A percentile compares a stretch with the other conserved stretches of the same genome.
These are phyloP conservation scores for Ophioderma brevispina DNA, from an alignment of 35 echinoderm and acorn worm genomes.

Conservation along the genomic window DNA sequence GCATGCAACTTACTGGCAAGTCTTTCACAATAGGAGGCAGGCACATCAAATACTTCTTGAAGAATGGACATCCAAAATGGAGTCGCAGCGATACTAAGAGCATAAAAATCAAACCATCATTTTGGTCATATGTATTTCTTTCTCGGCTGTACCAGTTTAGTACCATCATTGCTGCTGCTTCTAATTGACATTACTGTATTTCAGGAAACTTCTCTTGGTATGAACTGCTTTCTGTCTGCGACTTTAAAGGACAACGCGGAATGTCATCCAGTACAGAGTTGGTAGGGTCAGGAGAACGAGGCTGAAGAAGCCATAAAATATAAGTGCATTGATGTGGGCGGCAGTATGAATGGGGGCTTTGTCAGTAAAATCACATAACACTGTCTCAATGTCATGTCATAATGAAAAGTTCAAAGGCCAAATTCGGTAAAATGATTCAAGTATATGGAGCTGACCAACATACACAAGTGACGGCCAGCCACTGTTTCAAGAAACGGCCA, in stretches of 20 bases:
- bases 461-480: neutral
- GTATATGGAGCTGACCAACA: neutral
- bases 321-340: constrained; percentile 21
- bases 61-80: constrained; percentile 60
- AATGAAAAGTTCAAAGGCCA: constrained; percentile 33
- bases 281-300: constrained; percentile 44
- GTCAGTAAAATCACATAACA: constrained; percentile 43
- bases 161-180: neutral
- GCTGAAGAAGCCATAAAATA: neutral
- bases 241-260: constrained; percentile 36
- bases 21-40: constrained; percentile 45
- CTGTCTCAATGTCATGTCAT: neutral
- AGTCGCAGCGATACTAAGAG: constrained; percentile 61
- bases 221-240: constrained; percentile 20
- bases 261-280: constrained; percentile 63
- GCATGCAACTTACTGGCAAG: constrained; percentile 42
- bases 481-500: neutral
- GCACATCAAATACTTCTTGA: constrained; percentile 34
- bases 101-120: constrained; percentile 61
- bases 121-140: constrained; percentile 64
- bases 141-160: constrained; percentile 8
- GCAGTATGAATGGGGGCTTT: constrained; percentile 26
- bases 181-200: neutral
- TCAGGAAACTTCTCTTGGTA: neutral
- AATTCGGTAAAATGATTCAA: constrained; percentile 41